Conservation (phyloP, 2,113 vertebrate species). For the Furnarius figulus region DNA sequence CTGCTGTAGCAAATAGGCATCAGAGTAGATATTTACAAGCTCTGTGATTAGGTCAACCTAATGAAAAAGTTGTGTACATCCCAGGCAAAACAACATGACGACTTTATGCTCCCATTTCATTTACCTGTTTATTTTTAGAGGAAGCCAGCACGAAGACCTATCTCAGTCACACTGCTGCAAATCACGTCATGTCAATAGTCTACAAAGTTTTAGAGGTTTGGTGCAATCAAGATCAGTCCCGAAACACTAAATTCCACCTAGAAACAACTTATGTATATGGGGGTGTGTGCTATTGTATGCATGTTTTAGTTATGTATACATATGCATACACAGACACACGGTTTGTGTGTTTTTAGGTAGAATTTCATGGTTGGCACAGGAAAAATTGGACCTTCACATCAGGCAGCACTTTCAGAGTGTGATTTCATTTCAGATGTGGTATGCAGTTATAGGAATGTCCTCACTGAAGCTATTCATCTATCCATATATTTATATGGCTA, state of each 20-base stretch:
- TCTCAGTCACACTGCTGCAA: background rate
- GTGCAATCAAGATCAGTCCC: background rate
- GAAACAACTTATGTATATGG: background rate
- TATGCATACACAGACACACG: background rate
- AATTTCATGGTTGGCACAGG: background rate
- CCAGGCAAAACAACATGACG: background rate
- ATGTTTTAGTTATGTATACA: background rate
- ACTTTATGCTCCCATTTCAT: background rate
- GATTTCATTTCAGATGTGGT: background rate
- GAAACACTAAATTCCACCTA: background rate
- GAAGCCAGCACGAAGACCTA: background rate
- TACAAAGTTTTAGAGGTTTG: background rate
- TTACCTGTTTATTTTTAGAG: background rate
- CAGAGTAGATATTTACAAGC: background rate
- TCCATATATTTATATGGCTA: constrained; percentile 22
- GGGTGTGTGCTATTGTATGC: background rate
- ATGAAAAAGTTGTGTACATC: background rate
- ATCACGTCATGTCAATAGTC: background rate
- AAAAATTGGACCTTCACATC: background rate
- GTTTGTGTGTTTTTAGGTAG: background rate
- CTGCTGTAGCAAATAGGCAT: background rate
- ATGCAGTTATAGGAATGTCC: constrained; percentile 8
- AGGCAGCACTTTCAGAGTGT: background rate
- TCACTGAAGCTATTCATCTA: constrained; percentile 8
- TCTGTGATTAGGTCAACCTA: background rate